phyloP scores from a whole-genome alignment of 2,113 vertebrate species.

The Anarrhichthys ocellatus region DNA sequence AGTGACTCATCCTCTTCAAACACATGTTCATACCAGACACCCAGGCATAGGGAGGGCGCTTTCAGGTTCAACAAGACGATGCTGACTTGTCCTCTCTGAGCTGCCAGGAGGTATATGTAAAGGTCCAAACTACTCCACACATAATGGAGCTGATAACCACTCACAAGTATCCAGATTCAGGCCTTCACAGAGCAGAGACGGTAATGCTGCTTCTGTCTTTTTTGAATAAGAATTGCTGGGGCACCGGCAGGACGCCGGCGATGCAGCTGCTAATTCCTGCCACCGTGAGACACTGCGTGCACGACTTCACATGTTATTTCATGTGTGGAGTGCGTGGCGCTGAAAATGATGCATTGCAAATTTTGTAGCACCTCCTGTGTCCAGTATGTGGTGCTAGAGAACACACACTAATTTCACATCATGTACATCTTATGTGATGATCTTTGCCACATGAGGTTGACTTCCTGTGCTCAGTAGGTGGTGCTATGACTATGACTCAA shows the following conservation, averaged over 20 bases:
- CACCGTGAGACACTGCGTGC: background rate
- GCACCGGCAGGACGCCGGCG: background rate
- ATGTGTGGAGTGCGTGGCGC: background rate
- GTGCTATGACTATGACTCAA: background rate
- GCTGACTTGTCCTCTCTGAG: background rate
- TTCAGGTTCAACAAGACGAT: background rate
- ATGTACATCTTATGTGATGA: background rate
- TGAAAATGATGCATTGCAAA: background rate
- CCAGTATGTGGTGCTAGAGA: no score
- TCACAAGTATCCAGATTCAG: background rate
- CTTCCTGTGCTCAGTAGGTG: background rate
- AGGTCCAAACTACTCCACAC: background rate
- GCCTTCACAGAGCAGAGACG: background rate
- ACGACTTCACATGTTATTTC: background rate
- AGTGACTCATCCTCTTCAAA: slow-evolving; percentile 20
- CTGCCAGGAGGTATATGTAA: background rate
- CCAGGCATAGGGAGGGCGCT: background rate
- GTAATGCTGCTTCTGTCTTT: no score
- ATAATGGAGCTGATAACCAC: background rate
- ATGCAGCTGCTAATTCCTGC: background rate
- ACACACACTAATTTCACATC: background rate
- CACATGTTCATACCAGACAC: background rate
- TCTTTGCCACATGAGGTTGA: background rate
- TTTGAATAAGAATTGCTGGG: background rate
- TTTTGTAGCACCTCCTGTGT: background rate